Evolutionary conservation across 2,888 invertebrate species (phyloP).

Genomic region (Graphium colonna): DNA sequence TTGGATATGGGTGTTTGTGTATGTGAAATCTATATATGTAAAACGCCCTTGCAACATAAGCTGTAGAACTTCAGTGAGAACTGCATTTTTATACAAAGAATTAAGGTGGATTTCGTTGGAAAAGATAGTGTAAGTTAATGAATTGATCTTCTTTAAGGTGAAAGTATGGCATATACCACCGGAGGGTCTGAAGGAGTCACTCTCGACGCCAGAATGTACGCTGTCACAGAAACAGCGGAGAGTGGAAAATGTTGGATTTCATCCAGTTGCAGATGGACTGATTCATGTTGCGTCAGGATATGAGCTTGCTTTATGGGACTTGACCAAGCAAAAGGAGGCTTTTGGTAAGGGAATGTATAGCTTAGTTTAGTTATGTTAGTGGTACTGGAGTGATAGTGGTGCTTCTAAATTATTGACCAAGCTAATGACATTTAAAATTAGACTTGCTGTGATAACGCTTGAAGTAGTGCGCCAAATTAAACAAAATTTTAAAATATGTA

Average conservation of each 20-base stretch:
- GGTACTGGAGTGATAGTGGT: no score
- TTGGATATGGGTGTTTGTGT: no score
- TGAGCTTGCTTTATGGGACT: slow-evolving; percentile 91
- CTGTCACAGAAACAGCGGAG: slow-evolving; percentile 91
- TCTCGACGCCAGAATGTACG: slow-evolving; percentile 88
- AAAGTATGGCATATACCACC: slow-evolving; percentile 95
- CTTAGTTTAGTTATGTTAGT: no score
- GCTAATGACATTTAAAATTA: no score
- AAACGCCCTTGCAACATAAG: no score
- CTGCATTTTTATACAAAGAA: background rate
- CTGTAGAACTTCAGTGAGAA: background rate
- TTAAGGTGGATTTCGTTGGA: no score
- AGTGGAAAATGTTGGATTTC: slow-evolving; percentile 94
- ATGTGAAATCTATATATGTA: no score
- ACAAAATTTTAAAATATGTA: no score
- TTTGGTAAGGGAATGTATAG: slow-evolving; percentile 79
- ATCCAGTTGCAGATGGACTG: slow-evolving; percentile 94
- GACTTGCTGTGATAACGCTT: no score
- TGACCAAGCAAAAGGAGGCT: slow-evolving; percentile 89
- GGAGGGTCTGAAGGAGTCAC: slow-evolving; percentile 86
- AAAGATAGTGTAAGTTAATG: no score
- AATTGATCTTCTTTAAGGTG: slow-evolving; percentile 74
- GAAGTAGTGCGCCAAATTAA: no score
- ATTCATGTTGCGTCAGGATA: slow-evolving; percentile 92
- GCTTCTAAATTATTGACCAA: no score